These are phyloP conservation scores for Caretta caretta DNA, from an alignment of 2,113 vertebrate genomes.

Conservation along the genomic window DNA sequence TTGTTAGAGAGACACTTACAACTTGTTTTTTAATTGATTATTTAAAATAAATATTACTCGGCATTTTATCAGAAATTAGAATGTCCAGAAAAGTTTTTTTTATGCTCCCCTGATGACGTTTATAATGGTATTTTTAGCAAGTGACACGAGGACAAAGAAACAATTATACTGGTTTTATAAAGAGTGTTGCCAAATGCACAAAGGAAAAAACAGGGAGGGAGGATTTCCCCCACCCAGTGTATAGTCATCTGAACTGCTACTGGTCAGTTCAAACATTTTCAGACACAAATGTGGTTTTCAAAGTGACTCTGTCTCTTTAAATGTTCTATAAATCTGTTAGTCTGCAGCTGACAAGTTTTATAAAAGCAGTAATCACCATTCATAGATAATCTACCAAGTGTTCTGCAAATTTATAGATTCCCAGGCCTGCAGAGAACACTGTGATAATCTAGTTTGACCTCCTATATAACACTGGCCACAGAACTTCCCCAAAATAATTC, in stretches of 20 bases:
- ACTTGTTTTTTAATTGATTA: neutral
- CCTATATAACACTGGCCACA: too few relatives aligned
- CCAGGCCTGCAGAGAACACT: too few relatives aligned
- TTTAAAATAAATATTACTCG: neutral
- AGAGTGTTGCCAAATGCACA: neutral
- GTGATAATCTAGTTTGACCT: too few relatives aligned
- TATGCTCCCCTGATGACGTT: neutral
- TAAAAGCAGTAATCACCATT: neutral
- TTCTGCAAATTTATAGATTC: too few relatives aligned
- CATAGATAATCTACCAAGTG: neutral
- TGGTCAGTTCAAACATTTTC: neutral
- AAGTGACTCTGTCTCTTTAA: neutral
- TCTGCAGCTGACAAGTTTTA: constrained; percentile 14
- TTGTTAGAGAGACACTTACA: neutral
- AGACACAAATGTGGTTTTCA: neutral
- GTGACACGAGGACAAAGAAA: neutral
- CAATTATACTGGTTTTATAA: neutral
- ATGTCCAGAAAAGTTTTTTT: neutral
- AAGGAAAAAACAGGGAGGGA: neutral
- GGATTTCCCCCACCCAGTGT: neutral
- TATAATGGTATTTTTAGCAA: neutral
- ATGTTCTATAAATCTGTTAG: neutral
- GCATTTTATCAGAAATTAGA: neutral
- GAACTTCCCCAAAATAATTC: too few relatives aligned
- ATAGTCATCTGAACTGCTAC: neutral